A percentile compares a stretch with the other conserved stretches of the same genome.
These are phyloP conservation scores for Sorex fumeus DNA, from an alignment of 2,113 vertebrate species.

Conservation along the genomic window DNA sequence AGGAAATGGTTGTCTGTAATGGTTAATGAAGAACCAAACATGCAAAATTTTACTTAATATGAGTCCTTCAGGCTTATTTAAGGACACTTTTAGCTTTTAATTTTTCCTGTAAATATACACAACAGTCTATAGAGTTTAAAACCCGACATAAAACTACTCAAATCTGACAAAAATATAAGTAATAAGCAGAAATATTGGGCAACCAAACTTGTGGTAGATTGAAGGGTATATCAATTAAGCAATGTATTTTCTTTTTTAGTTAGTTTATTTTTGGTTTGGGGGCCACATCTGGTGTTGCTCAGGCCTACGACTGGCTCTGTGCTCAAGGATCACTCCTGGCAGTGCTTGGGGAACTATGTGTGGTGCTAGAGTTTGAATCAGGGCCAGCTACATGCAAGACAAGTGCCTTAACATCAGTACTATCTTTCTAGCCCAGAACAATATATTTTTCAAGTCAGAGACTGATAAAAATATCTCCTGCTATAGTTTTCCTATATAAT, in stretches of 20 bases:
- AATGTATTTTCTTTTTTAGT: background rate
- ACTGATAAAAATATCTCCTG: background rate
- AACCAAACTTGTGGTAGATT: background rate
- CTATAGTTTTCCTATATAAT: background rate
- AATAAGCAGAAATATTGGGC: background rate
- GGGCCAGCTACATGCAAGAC: no score
- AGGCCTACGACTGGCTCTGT: no score
- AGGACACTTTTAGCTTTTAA: background rate
- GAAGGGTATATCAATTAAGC: background rate
- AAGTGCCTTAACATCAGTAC: no score
- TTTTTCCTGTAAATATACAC: background rate
- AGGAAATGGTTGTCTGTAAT: conserved; percentile 21
- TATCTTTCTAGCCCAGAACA: no score
- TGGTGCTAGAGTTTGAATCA: no score
- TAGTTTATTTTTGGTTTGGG: no score
- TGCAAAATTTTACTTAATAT: background rate
- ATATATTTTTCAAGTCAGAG: no score
- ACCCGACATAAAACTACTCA: background rate
- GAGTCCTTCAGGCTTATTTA: background rate
- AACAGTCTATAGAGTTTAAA: background rate
- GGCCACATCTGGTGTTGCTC: no score
- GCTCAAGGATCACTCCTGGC: no score
- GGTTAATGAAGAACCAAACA: conserved; percentile 40
- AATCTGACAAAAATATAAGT: no score
- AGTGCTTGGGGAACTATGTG: no score